phyloP scores from a whole-genome alignment of 2,113 vertebrate species.

The Willisornis vidua region DNA sequence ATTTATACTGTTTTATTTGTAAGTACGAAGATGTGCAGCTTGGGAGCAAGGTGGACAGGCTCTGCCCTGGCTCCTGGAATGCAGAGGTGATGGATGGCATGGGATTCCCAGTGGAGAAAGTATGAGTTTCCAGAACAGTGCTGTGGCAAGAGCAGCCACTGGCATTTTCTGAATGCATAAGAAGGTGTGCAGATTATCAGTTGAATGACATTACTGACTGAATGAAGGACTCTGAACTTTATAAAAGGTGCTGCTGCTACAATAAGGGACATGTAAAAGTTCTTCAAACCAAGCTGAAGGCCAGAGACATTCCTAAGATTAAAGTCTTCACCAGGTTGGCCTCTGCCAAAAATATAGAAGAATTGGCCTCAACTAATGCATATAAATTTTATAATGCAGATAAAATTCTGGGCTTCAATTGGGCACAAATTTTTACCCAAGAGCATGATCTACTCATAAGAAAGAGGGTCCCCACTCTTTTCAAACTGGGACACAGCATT shows the following conservation, averaged over 20 bases:
- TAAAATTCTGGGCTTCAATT: neutral
- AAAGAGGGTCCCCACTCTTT: neutral
- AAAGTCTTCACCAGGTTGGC: neutral
- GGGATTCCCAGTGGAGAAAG: accelerated
- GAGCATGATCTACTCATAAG: neutral
- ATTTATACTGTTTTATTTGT: neutral
- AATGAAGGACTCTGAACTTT: neutral
- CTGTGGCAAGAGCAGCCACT: accelerated
- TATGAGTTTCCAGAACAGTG: neutral
- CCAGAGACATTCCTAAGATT: neutral
- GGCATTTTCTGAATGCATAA: neutral
- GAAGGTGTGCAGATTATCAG: neutral
- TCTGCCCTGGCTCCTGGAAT: neutral
- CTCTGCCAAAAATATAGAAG: neutral
- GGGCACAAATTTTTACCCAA: neutral
- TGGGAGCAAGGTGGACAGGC: neutral
- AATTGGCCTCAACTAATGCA: neutral
- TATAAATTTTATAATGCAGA: neutral
- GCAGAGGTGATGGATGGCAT: accelerated
- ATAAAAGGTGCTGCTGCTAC: neutral
- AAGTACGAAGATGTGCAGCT: neutral
- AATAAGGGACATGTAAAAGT: neutral
- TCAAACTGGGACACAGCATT: neutral
- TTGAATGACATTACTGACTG: neutral
- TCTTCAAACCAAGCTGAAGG: neutral